phyloP scores from a whole-genome alignment of 92 coral and sea anemone species.

The Siderastrea siderea region DNA sequence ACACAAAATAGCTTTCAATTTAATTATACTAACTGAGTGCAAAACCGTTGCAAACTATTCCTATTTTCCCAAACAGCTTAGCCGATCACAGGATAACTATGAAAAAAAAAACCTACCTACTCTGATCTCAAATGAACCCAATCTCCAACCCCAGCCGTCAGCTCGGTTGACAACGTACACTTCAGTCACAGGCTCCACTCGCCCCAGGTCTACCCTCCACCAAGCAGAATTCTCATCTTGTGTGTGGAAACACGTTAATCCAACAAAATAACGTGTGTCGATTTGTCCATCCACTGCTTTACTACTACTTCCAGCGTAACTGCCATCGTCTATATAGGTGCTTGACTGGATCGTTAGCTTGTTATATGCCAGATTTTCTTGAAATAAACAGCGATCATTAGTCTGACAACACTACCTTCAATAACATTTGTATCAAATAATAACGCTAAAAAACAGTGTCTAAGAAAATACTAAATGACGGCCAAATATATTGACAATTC shows the following conservation, averaged over 20 bases:
- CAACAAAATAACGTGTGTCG: background rate
- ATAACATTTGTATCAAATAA: no score
- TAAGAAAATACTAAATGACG: no score
- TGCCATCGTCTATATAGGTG: no score
- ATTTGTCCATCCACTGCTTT: background rate
- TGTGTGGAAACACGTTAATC: background rate
- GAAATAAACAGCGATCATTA: background rate
- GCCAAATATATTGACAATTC: no score
- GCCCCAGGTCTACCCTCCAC: background rate
- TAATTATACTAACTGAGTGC: no score
- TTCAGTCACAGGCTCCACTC: background rate
- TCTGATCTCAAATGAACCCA: background rate
- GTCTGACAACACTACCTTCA: no score
- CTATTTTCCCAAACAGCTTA: no score
- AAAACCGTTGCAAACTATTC: no score
- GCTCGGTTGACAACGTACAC: background rate
- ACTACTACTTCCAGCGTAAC: background rate
- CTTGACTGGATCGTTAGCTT: constrained; percentile 7
- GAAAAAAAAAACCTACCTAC: background rate
- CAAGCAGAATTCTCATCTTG: background rate
- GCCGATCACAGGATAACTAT: no score
- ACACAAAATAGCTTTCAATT: no score
- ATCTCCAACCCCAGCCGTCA: background rate
- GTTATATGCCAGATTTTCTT: constrained; percentile 10
- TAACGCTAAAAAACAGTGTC: no score